Conservation (phyloP, 2,888 invertebrate species). For the Colletes collaris region DNA sequence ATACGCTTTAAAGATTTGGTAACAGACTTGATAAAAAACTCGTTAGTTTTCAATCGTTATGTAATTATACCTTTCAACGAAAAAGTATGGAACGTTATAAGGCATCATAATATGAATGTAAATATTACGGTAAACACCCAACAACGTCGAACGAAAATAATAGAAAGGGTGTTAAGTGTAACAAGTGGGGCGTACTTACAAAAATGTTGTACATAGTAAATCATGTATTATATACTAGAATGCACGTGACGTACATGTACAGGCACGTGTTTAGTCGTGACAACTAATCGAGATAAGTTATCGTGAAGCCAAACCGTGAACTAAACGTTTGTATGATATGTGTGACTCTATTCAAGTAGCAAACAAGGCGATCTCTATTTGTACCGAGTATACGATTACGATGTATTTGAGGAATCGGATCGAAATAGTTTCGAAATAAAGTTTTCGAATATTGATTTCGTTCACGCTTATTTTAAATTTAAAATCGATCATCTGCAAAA, state of each 20-base stretch:
- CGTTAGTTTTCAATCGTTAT: too few relatives aligned
- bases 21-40: too few relatives aligned
- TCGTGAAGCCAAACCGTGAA: conserved; percentile 32
- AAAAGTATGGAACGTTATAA: too few relatives aligned
- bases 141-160: background rate
- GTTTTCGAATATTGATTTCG: background rate
- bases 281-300: conserved; percentile 35
- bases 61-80: too few relatives aligned
- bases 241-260: background rate
- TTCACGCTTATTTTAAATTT: background rate
- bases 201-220: conserved; percentile 16
- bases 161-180: background rate
- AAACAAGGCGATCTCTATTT: conserved; percentile 34
- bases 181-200: too few relatives aligned
- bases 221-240: background rate
- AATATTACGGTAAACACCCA: conserved; percentile 17
- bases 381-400: conserved; percentile 16
- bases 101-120: background rate
- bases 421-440: conserved; percentile 12
- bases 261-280: background rate
- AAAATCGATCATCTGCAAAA: background rate
- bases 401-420: conserved; percentile 4
- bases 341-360: conserved; percentile 39
- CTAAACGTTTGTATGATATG: conserved; percentile 18
- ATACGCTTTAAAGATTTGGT: background rate